Evolutionary conservation across 1,140 invertebrate species (phyloP).

Genomic region (Octopus sinensis): DNA sequence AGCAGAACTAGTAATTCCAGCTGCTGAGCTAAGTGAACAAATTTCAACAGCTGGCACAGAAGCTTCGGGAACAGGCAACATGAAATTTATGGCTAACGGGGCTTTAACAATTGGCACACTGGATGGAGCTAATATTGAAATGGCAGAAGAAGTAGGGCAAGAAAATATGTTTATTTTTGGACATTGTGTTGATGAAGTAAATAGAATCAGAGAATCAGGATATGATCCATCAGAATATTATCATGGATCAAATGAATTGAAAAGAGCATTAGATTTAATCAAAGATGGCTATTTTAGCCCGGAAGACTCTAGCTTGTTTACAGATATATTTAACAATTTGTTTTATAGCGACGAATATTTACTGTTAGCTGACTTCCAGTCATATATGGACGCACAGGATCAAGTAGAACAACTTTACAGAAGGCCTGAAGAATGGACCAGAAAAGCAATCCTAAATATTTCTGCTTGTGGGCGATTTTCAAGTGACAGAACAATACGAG

Average conservation of each 20-base stretch:
- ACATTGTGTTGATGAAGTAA: slow-evolving; percentile 88
- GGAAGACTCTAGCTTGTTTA: slow-evolving; percentile 82
- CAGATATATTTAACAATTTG: slow-evolving; percentile 82
- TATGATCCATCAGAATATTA: slow-evolving; percentile 93
- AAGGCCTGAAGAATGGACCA: slow-evolving; percentile 86
- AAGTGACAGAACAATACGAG: slow-evolving; percentile 92
- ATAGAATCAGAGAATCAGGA: slow-evolving; percentile 67
- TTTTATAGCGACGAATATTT: slow-evolving; percentile 92
- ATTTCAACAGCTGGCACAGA: slow-evolving; percentile 97
- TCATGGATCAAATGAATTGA: slow-evolving; percentile 81
- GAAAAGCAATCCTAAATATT: slow-evolving; percentile 93
- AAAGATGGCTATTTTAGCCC: slow-evolving; percentile 92
- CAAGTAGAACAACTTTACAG: slow-evolving; percentile 78
- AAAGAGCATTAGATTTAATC: slow-evolving; percentile 92
- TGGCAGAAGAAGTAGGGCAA: slow-evolving; percentile 95
- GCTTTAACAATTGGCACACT: slow-evolving; percentile 95
- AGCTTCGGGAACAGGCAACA: slow-evolving; percentile 89
- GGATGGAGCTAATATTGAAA: slow-evolving; percentile 98
- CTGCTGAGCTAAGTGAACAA: slow-evolving; percentile 94
- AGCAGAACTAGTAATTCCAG: slow-evolving; percentile 96
- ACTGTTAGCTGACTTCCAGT: slow-evolving; percentile 88
- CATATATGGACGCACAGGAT: slow-evolving; percentile 89
- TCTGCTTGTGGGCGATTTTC: slow-evolving; percentile 93
- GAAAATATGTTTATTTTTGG: slow-evolving; percentile 99
- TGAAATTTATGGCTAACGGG: slow-evolving; percentile 93